These are phyloP conservation scores for Meandrina meandrites DNA, from an alignment of 92 coral and sea anemone species.

Conservation along the genomic window DNA sequence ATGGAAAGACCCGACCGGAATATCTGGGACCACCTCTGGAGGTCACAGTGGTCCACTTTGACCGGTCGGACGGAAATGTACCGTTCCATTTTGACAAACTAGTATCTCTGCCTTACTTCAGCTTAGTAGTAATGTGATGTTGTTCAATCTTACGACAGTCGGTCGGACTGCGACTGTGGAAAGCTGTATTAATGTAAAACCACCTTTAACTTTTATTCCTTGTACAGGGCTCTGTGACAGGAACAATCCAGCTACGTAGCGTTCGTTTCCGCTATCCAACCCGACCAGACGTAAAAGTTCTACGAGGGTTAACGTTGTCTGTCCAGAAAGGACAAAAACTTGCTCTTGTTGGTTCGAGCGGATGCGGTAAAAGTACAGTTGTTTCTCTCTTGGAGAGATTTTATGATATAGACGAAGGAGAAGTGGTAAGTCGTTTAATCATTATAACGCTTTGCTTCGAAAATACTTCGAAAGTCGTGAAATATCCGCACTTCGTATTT, in stretches of 20 bases:
- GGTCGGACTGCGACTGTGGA: not conserved
- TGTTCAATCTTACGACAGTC: no score
- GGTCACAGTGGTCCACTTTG: no score
- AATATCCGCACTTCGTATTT: no score
- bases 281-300: constrained; percentile 71
- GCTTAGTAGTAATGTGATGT: no score
- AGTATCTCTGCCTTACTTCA: no score
- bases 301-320: constrained; percentile 55
- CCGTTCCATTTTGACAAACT: no score
- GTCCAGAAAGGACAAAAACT: constrained; percentile 68
- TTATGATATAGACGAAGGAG: constrained; percentile 62
- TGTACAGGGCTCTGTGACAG: constrained; percentile 43
- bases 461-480: not conserved
- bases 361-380: constrained; percentile 77
- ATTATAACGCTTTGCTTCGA: not conserved
- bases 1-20: no score
- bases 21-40: no score
- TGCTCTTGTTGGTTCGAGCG: constrained; percentile 82
- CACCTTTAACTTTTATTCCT: not conserved
- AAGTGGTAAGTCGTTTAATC: constrained; percentile 55
- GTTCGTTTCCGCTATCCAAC: constrained; percentile 72
- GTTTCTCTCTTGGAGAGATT: constrained; percentile 69
- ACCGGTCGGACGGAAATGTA: no score
- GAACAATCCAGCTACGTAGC: constrained; percentile 58
- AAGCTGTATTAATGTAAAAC: not conserved